Evolutionary conservation across 2,888 invertebrate species (phyloP), one percentile per base, ranked within the genome.

Genomic region (Liopterus haemorrhoidalis): DNA sequence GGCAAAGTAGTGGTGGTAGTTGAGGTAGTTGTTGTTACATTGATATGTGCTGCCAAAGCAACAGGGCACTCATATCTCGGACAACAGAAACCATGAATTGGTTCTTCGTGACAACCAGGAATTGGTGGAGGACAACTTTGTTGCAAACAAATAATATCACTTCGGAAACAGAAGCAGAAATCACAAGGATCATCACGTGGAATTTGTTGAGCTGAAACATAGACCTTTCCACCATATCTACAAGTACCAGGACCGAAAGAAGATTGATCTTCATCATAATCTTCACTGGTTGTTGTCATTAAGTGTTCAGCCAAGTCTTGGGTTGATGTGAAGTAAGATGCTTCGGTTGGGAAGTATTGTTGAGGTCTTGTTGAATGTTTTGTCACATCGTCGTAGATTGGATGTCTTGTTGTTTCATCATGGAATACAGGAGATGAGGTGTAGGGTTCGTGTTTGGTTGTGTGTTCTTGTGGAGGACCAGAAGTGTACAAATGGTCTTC

Each of bases 141-240:
- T 69, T 93, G 92, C 53, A 93, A 73, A 59, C 93, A 94, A 61
- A 94, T 93, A 58, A 94, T 93, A 63, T 93, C 92, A 65, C 92
- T 90, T 67, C 93, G 79, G 75, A 93, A 94, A 74, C 93, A 94
- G 82, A 94, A 93, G 70, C 93, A 94, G 74, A 93, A 94, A 65
- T 93, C 92, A 66, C 93, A 94, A 16, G 93, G 91, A 71, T 94
- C 91, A 57, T 91, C 90, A 57, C 93, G 76, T 27, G 92, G 92
- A 60, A 94, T 92, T 71, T 94, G 93, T 70, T 93, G 92, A 1
- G 93, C 93, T 2, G 92, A 92, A 28, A 92, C 89, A 66, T 90
- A 93, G 35, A 92, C 82, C 70, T 90, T 90, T 57, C 92, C 91
- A 46, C 90, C 89, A 59, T 91, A 93, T 58, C 92, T 77, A 61